Conservation (phyloP, 2,113 vertebrate species). For the Acanthochromis polyacanthus region DNA sequence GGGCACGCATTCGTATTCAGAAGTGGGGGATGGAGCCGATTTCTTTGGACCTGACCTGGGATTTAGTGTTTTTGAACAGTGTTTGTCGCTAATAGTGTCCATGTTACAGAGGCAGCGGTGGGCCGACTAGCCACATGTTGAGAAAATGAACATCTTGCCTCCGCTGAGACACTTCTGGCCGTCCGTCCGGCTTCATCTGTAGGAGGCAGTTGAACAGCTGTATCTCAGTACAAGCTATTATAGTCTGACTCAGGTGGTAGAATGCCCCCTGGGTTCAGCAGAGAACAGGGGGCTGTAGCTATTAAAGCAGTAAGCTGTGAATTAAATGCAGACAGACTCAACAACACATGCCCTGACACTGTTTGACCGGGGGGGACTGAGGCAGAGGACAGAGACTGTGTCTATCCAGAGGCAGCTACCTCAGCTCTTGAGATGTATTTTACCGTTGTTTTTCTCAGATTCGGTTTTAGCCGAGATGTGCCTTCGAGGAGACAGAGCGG, state of each 20-base stretch:
- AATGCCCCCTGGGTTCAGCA: conserved; percentile 59
- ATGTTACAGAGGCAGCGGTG: conserved; percentile 21
- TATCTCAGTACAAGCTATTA: conserved; percentile 63
- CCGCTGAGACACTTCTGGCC: conserved; percentile 42
- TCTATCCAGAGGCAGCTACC: conserved; percentile 51
- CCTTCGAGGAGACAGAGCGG: conserved; percentile 33
- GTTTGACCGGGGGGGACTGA: conserved; percentile 60
- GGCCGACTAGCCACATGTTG: conserved; percentile 25
- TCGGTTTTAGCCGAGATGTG: conserved; percentile 18
- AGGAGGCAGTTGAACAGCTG: conserved; percentile 59
- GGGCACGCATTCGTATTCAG: conserved; percentile 27
- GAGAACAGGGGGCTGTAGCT: conserved; percentile 48
- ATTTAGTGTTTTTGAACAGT: conserved; percentile 14
- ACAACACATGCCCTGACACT: conserved; percentile 50
- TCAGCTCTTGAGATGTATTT: conserved; percentile 36
- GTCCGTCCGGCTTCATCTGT: conserved; percentile 53
- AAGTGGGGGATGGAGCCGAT: conserved; percentile 16
- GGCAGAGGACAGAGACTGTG: conserved; percentile 45
- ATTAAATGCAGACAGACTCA: conserved; percentile 72
- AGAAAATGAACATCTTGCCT: conserved; percentile 50
- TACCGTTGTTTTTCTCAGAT: conserved; percentile 42
- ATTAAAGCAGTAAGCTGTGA: conserved; percentile 77
- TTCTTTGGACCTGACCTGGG: conserved; percentile 27
- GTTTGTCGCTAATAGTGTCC: conserved; percentile 8
- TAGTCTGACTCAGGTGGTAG: conserved; percentile 58